Evolutionary conservation across 1,140 invertebrate species (phyloP).

Genomic region (Sitodiplosis mosellana): DNA sequence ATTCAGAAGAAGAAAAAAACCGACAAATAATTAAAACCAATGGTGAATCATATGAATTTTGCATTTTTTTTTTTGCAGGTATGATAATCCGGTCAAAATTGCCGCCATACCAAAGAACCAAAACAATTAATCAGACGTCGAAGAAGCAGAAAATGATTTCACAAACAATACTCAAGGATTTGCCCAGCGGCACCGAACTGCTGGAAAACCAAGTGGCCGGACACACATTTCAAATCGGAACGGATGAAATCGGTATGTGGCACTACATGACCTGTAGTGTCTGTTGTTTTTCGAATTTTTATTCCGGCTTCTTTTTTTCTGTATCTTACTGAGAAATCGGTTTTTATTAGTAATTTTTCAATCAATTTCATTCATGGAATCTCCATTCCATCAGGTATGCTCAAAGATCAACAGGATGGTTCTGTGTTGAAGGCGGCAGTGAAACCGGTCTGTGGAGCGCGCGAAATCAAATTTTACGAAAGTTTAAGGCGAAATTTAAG

Average conservation of each 20-base stretch:
- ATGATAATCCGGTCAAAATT: conserved; percentile 13
- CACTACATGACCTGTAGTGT: no score
- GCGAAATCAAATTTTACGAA: conserved; percentile 57
- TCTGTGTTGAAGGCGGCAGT: conserved; percentile 51
- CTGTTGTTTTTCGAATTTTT: no score
- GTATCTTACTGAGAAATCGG: no score
- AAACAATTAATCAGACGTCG: conserved; percentile 12
- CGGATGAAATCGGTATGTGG: conserved; percentile 35
- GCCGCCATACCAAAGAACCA: conserved; percentile 7
- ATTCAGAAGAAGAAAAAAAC: no score
- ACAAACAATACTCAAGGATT: neutral
- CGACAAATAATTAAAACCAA: no score
- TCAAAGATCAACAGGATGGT: conserved; percentile 36
- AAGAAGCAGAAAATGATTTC: conserved; percentile 8
- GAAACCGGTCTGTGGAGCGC: conserved; percentile 41
- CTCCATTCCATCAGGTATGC: conserved; percentile 34
- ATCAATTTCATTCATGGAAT: no score
- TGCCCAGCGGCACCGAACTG: conserved; percentile 15
- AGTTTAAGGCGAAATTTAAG: conserved; percentile 26
- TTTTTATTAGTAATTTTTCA: no score
- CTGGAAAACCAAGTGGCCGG: conserved; percentile 50
- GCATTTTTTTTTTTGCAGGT: conserved; percentile 2
- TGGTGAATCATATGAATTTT: no score
- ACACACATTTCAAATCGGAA: conserved; percentile 34
- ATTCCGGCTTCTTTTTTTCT: no score